Evolutionary conservation across 2,888 invertebrate genomes (phyloP).

Genomic region (Linnaemya tessellans): DNA sequence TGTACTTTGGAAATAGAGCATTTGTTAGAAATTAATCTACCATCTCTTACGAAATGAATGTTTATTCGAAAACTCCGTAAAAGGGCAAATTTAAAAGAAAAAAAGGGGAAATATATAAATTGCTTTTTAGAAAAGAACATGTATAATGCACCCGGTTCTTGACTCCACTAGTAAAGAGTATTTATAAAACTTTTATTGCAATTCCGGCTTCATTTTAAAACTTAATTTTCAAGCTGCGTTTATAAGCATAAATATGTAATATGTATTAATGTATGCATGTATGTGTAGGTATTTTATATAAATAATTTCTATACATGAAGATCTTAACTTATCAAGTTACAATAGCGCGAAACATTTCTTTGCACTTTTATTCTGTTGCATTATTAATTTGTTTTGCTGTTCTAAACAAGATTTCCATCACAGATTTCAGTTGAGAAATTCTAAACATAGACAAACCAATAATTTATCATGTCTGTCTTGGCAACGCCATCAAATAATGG

Average conservation of each 20-base stretch:
- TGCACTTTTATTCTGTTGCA: slow-evolving; percentile 1
- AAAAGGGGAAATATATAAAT: no score
- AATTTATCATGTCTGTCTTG: slow-evolving; percentile 57
- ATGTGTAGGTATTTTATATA: neutral
- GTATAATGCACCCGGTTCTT: no score
- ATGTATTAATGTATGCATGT: neutral
- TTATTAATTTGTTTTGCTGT: slow-evolving; percentile 30
- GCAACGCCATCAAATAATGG: slow-evolving; percentile 44
- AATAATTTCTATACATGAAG: neutral
- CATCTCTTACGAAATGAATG: no score
- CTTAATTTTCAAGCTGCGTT: no score
- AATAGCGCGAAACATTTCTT: slow-evolving; percentile 7
- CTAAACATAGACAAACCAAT: slow-evolving; percentile 43
- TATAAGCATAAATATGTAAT: neutral
- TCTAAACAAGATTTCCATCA: slow-evolving; percentile 45
- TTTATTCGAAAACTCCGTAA: no score
- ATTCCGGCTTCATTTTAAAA: no score
- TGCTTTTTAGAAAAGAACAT: no score
- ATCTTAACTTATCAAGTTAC: neutral
- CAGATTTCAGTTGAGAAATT: slow-evolving; percentile 40
- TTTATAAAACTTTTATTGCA: no score
- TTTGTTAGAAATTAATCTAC: no score
- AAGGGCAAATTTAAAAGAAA: no score
- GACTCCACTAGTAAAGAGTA: no score
- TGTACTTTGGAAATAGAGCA: no score